Evolutionary conservation across 2,888 invertebrate genomes (phyloP).

Genomic region (Pristionchus mayeri): DNA sequence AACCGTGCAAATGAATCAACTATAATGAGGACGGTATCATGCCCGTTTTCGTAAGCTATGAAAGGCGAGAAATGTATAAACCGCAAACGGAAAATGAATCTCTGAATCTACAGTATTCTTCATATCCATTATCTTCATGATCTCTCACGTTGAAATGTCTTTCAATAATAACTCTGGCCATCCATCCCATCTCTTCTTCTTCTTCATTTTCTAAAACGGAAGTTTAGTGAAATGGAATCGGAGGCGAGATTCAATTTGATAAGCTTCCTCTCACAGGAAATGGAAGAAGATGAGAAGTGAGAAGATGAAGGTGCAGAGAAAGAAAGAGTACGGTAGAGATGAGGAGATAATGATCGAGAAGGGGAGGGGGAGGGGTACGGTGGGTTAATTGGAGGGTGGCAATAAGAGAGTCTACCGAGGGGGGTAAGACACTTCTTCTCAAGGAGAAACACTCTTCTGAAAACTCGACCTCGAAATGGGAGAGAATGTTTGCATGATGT

Average conservation of each 20-base stretch:
- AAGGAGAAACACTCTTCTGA: neutral
- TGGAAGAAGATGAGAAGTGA: slow-evolving; percentile 20
- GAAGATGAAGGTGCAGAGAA: too few relatives aligned
- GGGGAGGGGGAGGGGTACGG: slow-evolving; percentile 3
- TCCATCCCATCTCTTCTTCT: neutral
- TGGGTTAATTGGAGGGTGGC: neutral
- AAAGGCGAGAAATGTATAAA: too few relatives aligned
- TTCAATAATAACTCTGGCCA: neutral
- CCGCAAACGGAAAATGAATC: too few relatives aligned
- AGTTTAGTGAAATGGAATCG: slow-evolving; percentile 14
- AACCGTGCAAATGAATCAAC: too few relatives aligned
- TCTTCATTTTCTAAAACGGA: slow-evolving; percentile 17
- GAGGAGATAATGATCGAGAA: slow-evolving; percentile 1
- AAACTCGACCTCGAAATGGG: neutral
- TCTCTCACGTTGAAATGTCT: neutral
- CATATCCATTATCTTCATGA: neutral
- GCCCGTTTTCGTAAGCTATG: too few relatives aligned
- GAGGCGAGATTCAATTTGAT: slow-evolving; percentile 42
- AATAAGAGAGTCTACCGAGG: neutral
- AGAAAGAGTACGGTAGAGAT: slow-evolving; percentile 32
- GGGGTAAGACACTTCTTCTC: neutral
- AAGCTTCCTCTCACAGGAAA: slow-evolving; percentile 42
- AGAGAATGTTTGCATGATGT: slow-evolving; percentile 15
- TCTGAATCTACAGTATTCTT: too few relatives aligned
- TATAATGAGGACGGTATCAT: too few relatives aligned